A percentile compares a stretch with the other conserved stretches of the same genome.
These are phyloP conservation scores for Pelobates cultripes DNA, from an alignment of 2,797 vertebrate species.

Conservation along the genomic window DNA sequence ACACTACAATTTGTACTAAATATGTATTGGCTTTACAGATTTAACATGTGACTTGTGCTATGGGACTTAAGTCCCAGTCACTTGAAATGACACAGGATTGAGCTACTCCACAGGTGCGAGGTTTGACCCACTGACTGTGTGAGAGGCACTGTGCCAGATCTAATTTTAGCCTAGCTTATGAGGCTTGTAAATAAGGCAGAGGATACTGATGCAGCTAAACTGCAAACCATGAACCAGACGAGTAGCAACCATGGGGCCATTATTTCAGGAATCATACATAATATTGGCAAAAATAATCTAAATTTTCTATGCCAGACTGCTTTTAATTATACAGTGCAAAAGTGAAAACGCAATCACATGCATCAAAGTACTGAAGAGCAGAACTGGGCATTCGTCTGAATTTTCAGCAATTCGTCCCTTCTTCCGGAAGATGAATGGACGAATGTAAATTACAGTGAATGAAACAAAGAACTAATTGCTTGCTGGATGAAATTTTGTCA, in stretches of 20 bases:
- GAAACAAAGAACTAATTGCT: too few relatives aligned
- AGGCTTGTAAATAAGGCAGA: conserved; percentile 50
- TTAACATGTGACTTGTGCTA: background rate
- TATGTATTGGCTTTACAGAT: background rate
- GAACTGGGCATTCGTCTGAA: too few relatives aligned
- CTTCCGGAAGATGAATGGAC: too few relatives aligned
- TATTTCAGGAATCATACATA: background rate
- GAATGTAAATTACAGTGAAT: too few relatives aligned
- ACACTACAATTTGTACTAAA: too few relatives aligned
- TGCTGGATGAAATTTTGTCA: too few relatives aligned
- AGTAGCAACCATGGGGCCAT: background rate
- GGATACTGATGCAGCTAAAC: conserved; percentile 21
- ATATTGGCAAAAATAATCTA: background rate
- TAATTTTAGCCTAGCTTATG: conserved; percentile 58
- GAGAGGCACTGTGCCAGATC: background rate
- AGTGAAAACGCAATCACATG: too few relatives aligned
- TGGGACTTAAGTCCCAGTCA: conserved; percentile 4
- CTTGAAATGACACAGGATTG: conserved; percentile 25
- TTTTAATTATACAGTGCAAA: too few relatives aligned
- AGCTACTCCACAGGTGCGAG: conserved; percentile 55
- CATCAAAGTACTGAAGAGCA: too few relatives aligned
- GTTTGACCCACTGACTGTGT: conserved; percentile 49
- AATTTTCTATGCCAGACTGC: background rate
- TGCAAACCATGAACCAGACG: conserved; percentile 11
- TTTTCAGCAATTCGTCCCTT: too few relatives aligned